phyloP scores from a whole-genome alignment of 2,888 invertebrate species.

The Rotaria magnacalcarata region DNA sequence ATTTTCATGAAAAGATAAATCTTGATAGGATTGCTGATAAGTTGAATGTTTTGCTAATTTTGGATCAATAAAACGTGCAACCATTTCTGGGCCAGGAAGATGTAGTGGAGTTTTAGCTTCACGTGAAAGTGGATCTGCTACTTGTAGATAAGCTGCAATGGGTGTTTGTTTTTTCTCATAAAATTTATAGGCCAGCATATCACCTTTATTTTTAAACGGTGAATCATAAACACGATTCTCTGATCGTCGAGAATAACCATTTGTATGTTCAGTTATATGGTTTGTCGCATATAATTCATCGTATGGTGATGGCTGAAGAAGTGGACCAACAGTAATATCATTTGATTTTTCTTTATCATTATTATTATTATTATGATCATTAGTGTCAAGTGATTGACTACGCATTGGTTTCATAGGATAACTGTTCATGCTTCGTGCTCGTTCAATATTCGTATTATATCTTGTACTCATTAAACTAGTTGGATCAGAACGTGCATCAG shows the following conservation, averaged over 20 bases:
- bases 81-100: neutral
- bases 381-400: neutral
- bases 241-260: constrained; percentile 42
- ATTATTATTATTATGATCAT: no score
- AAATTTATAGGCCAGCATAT: constrained; percentile 28
- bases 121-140: neutral
- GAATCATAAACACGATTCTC: constrained; percentile 41
- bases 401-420: constrained; percentile 6
- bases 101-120: constrained; percentile 7
- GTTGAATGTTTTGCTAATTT: constrained; percentile 17
- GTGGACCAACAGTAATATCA: constrained; percentile 8
- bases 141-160: neutral
- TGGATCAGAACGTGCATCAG: constrained; percentile 46
- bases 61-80: constrained; percentile 38
- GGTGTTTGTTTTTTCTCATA: constrained; percentile 12
- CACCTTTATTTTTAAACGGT: constrained; percentile 42
- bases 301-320: constrained; percentile 37
- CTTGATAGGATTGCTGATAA: constrained; percentile 33
- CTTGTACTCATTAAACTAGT: neutral
- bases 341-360: neutral
- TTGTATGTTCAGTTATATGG: constrained; percentile 39
- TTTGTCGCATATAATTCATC: constrained; percentile 41
- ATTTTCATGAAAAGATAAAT: constrained; percentile 20
- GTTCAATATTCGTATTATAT: neutral
- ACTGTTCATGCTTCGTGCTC: neutral